Evolutionary conservation across 1,140 invertebrate genomes (phyloP), one percentile per base, ranked within the genome.

Genomic region (Polyergus mexicanus): DNA sequence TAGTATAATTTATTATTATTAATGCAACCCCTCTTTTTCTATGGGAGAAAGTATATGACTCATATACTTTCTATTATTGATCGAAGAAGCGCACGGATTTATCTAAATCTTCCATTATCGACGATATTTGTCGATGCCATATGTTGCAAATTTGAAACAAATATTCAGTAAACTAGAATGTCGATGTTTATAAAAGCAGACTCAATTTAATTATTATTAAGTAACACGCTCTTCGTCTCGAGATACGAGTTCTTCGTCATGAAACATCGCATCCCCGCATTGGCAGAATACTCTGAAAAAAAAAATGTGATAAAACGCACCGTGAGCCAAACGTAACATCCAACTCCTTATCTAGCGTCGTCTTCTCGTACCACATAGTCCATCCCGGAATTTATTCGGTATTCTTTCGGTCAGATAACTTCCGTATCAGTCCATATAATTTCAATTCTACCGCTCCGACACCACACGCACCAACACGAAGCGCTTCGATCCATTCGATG

Each of bases 381-480:
- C 68, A 47, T 60, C 28, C n/a, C 28, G 54, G 13, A 6, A n/a
- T 62, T 72, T 38, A 74, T 56, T 72, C 65, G 2, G 3, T 69
- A 51, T 10, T 54, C 25, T 51, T 5, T 32, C 54, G 41, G 13
- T 83, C 54, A 32, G 16, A 72, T 28, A 72, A 81, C 51, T 72
- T 58, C 22, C 77, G 65, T 44, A 51, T 58, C 19, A 58, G 78
- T 62, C 44, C 51, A 69, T 5, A 32, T 25, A 56, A 83, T 44
- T 47, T 60, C 68, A 19, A 58, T 44, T 28, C 47, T 69, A 56
- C 38, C 63, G 77, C 77, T 80, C 77, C 65, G 77, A 10, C 65
- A 69, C n/a, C 65, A 80, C 78, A 83, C 78, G 78, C 78, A 83
- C 78, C 78, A 72, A 16, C 78, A 83, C 78, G 38, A 35, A 71